Percentiles rank a stretch among this genome's conserved stretches.
These are phyloP conservation scores for Parasteatoda lunata DNA, from an alignment of 2,888 invertebrate species.

Conservation along the genomic window DNA sequence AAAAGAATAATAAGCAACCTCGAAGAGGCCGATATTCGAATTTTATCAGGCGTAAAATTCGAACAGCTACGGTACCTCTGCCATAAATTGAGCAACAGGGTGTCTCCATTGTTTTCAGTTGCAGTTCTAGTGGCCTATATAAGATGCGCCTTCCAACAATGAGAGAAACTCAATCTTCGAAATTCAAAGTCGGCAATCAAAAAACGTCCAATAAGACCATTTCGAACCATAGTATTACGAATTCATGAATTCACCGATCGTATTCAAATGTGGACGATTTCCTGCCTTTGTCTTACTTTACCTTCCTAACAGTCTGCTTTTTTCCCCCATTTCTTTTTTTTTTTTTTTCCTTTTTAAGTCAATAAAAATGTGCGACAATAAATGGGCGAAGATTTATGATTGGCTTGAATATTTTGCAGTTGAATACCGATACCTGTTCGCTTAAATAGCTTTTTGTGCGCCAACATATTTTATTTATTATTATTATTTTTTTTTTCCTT, in stretches of 20 bases:
- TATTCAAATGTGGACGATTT: slow-evolving; percentile 62
- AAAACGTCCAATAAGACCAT: slow-evolving; percentile 37
- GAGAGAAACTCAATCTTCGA: slow-evolving; percentile 45
- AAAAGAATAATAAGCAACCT: not conserved
- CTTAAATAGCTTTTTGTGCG: slow-evolving; percentile 12
- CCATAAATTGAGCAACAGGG: slow-evolving; percentile 64
- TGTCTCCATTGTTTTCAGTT: slow-evolving; percentile 42
- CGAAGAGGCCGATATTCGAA: slow-evolving; percentile 24
- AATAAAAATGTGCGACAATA: slow-evolving; percentile 64
- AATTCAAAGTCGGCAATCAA: slow-evolving; percentile 52
- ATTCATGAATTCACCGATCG: slow-evolving; percentile 66
- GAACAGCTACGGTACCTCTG: slow-evolving; percentile 44
- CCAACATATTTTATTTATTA: not conserved
- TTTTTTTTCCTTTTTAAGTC: slow-evolving; percentile 25
- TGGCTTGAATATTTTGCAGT: slow-evolving; percentile 28
- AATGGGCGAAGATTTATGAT: slow-evolving; percentile 55
- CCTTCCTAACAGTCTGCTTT: slow-evolving; percentile 23
- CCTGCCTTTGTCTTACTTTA: slow-evolving; percentile 58
- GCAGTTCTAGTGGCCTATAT: slow-evolving; percentile 66
- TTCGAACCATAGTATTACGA: slow-evolving; percentile 51
- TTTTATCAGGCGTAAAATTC: slow-evolving; percentile 59
- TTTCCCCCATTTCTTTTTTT: not conserved
- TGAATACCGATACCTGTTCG: slow-evolving; percentile 57
- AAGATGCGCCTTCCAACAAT: slow-evolving; percentile 48
- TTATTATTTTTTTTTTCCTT: slow-evolving; percentile 16